A percentile compares a stretch with the other conserved stretches of the same genome.
Conservation (phyloP, 2,888 invertebrate genomes). For the Andrena bucephala region DNA sequence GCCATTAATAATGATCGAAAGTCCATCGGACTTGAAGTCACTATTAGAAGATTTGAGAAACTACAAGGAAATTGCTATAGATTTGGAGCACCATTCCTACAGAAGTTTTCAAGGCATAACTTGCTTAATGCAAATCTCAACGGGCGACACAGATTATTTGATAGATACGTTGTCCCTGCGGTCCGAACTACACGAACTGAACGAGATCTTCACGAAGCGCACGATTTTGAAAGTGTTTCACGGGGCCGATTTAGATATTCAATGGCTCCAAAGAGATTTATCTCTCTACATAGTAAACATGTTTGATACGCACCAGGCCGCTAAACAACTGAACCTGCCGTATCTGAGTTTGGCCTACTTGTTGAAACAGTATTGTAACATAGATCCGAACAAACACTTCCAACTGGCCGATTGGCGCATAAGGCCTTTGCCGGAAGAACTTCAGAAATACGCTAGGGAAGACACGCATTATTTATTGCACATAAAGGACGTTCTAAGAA, state of each 20-base stretch:
- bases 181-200: slow-evolving; percentile 92
- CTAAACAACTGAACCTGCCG: slow-evolving; percentile 89
- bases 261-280: slow-evolving; percentile 98
- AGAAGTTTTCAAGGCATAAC: slow-evolving; percentile 97
- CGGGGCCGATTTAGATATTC: slow-evolving; percentile 94
- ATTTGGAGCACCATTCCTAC: slow-evolving; percentile 97
- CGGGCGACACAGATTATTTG: slow-evolving; percentile 92
- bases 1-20: slow-evolving; percentile 89
- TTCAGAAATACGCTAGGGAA: slow-evolving; percentile 94
- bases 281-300: slow-evolving; percentile 97
- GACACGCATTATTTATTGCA: slow-evolving; percentile 98
- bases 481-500: slow-evolving; percentile 92
- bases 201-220: slow-evolving; percentile 96
- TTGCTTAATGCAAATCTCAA: slow-evolving; percentile 97
- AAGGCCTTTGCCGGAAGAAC: slow-evolving; percentile 93
- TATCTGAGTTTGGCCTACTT: slow-evolving; percentile 92
- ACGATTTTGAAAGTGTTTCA: slow-evolving; percentile 97
- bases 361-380: slow-evolving; percentile 91
- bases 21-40: slow-evolving; percentile 87
- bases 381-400: slow-evolving; percentile 94
- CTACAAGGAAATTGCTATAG: slow-evolving; percentile 93
- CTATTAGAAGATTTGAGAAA: slow-evolving; percentile 89
- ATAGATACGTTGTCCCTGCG: slow-evolving; percentile 95
- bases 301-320: slow-evolving; percentile 98
- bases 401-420: slow-evolving; percentile 90